Evolutionary conservation across 2,113 vertebrate genomes (phyloP), one percentile per base, ranked within the genome.

Genomic region (Monarcha castaneiventris): DNA sequence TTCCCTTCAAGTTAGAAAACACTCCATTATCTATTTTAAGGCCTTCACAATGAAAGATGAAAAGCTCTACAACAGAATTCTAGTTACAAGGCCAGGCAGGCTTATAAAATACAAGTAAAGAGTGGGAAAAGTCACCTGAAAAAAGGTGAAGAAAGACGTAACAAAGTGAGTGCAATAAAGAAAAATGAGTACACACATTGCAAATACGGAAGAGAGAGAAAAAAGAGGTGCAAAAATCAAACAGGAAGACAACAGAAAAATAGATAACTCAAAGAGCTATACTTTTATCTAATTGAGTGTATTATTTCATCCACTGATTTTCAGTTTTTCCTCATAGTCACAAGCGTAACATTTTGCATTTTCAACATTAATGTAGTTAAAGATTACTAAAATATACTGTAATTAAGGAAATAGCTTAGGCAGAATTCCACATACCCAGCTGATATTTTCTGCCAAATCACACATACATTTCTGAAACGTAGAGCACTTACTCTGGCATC

Each of bases 401-500:
- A 67, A 80, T n/a, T 39, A 87, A 67, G 8, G 13, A 86, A 72
- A 16, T 16, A 51, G 27, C 58, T 88, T 35, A 51, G 8, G 39
- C 4, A 82, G 26, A 81, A 66, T 62, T 84, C 32, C 43, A 37
- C 1, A 11, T 5, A 63, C 8, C 7, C 10, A 68, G 37, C 41
- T 32, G 44, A 11, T 66, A 35, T 5, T 12, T 91, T 72, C 41
- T 89, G 49, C 66, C n/a, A 72, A 92, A 44, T 3, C 83, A 33
- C 1, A 3, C 0, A 1, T 1, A 51, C 8, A 69, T 30, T 61
- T 80, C 43, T 83, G 49, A 82, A 56, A 48, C 10, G 17, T 12
- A 46, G 51, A 44, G 58, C 72, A 97, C 98, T 98, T 98, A 99
- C 99, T 97, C 99, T 97, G 16, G 97, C 98, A 51, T 99, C 98